Evolutionary conservation across 2,888 invertebrate genomes (phyloP), one percentile per base, ranked within the genome.

Genomic region (Drosophila recens): DNA sequence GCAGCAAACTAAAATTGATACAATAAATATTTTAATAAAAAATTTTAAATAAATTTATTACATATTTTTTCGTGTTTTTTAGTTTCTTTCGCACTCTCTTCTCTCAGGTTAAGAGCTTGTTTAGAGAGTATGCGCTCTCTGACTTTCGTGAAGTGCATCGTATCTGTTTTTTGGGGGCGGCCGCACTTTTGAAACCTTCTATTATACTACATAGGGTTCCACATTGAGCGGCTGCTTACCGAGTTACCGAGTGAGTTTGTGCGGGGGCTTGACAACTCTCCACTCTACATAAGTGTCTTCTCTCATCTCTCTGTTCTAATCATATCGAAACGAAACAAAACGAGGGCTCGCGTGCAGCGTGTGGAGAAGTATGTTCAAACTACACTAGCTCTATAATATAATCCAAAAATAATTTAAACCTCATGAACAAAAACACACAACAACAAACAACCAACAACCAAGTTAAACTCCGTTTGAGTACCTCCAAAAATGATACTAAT

Each of bases 331-430:
- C 57, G 57, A 57, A 23, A 34, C 33, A 33, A 49, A 80, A 67
- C 76, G 88, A 86, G 87, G 90, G 87, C 87, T 87, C 88, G 90
- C 77, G 88, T 79, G 87, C 90, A 88, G 83, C 86, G 83, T 87
- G 75, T 73, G 88, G 90, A 90, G 88, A 90, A 87, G 87, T 87
- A 87, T 87, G 87, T 87, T 86, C 61, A 77, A 84, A 80, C 75
- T 75, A 87, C 79, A 89, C 75, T 87, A 83, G 66, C 67, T 72
- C 80, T 79, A 59, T 65, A 73, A 82, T 62, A 20, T 61, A 83
- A 59, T 56, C 40, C 54, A 64, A 45, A 53, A 62, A 58, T 43
- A 67, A 68, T 59, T 15, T 62, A 61, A 61, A 65, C 71, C 74
- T 66, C 58, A 76, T 73, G 13, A 63, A 66, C 52, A 76, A 79